Percentiles rank a stretch among this genome's conserved stretches.
Conservation (phyloP, 2,113 vertebrate species). For the Heteronetta atricapilla region DNA sequence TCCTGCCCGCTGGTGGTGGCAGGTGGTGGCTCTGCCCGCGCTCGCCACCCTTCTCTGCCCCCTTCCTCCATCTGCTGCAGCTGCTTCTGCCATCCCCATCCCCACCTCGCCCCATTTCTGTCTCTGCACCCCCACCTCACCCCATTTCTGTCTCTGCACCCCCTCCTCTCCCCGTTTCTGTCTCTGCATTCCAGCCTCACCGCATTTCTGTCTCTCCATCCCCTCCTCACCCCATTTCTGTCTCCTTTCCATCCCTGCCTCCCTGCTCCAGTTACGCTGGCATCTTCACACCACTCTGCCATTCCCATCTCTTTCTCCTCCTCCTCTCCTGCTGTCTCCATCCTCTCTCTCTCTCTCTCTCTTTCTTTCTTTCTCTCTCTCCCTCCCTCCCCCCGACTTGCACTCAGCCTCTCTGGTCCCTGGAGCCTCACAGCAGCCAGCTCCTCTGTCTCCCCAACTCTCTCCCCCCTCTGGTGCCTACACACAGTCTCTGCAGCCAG, state of each 20-base stretch:
- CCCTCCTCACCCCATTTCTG: too few species aligned
- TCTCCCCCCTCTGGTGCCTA: conserved; percentile 49
- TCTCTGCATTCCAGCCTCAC: too few species aligned
- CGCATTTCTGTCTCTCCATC: too few species aligned
- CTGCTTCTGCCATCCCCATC: background rate
- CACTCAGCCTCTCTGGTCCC: conserved; percentile 57
- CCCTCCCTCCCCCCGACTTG: conserved; percentile 15
- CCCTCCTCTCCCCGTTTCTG: too few species aligned
- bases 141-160: too few species aligned
- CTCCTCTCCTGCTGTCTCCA: background rate
- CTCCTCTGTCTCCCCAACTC: conserved; percentile 54
- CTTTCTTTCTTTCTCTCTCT: background rate
- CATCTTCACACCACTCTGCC: background rate
- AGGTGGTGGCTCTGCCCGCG: background rate
- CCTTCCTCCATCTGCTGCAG: background rate
- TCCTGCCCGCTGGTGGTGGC: background rate
- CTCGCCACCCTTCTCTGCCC: too few species aligned
- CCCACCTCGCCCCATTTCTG: background rate
- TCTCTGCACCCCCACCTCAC: too few species aligned
- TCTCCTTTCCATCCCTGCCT: background rate
- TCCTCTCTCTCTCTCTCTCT: background rate
- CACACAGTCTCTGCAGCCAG: conserved; percentile 46
- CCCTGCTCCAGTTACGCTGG: background rate
- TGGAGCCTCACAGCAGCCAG: conserved; percentile 66
- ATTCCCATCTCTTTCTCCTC: background rate